Conservation (phyloP, 1,140 invertebrate species). For the Pseudoatta argentina region DNA sequence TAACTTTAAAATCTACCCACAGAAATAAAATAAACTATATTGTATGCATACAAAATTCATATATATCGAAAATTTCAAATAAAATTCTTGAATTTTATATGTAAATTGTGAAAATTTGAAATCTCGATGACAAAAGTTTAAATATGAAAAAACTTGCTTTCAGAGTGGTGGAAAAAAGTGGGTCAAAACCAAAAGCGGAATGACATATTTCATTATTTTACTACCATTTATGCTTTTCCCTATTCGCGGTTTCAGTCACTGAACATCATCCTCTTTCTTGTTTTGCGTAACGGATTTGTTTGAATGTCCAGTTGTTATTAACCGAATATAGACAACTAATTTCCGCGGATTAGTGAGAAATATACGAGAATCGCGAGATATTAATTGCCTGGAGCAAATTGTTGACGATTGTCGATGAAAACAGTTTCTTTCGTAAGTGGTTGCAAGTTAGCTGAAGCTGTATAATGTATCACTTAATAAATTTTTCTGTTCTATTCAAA, state of each 20-base stretch:
- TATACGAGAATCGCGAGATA: conserved; percentile 24
- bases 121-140: conserved; percentile 34
- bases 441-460: background rate
- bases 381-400: conserved; percentile 25
- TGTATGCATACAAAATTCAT: conserved; percentile 7
- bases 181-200: background rate
- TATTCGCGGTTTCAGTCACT: background rate
- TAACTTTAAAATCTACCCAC: conserved; percentile 3
- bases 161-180: background rate
- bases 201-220: conserved; percentile 27
- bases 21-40: conserved; percentile 23
- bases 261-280: conserved; percentile 23
- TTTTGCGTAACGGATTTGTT: conserved; percentile 3
- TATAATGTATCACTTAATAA: background rate
- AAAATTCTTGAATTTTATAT: conserved; percentile 44
- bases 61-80: conserved; percentile 29
- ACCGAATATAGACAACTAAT: conserved; percentile 22
- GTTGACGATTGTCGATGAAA: conserved; percentile 16
- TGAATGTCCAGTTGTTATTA: conserved; percentile 11
- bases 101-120: conserved; percentile 49
- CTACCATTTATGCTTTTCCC: background rate
- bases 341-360: conserved; percentile 28
- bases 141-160: conserved; percentile 43
- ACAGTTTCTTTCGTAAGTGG: background rate
- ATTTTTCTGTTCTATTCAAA: background rate